These are phyloP conservation scores for Chirona hameri DNA, from an alignment of 2,888 invertebrate genomes.

Conservation along the genomic window DNA sequence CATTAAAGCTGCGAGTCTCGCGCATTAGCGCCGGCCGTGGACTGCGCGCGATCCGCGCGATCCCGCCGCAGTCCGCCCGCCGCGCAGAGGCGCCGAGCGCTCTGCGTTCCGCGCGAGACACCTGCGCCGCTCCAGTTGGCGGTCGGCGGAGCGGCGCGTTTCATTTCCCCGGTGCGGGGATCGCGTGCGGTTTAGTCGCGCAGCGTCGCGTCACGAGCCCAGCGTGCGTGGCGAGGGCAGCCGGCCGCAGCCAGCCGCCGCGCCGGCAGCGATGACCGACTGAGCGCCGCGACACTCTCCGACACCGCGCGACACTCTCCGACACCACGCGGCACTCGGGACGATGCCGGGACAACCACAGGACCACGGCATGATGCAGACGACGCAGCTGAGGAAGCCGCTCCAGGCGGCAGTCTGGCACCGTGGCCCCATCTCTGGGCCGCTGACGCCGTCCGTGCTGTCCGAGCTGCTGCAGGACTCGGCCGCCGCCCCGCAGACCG, in stretches of 20 bases:
- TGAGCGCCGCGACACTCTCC: neutral
- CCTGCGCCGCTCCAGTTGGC: neutral
- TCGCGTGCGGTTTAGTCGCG: neutral
- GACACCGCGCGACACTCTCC: neutral
- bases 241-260: neutral
- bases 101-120: neutral
- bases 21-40: neutral
- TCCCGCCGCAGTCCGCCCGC: neutral
- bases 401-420: neutral
- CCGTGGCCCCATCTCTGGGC: neutral
- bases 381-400: neutral
- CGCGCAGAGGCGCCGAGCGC: neutral
- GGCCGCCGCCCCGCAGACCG: neutral
- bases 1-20: neutral
- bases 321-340: neutral
- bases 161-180: neutral
- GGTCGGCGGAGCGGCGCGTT: neutral
- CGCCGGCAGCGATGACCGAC: neutral
- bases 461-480: neutral
- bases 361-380: neutral
- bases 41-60: neutral
- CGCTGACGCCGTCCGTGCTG: neutral
- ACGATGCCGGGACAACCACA: no score
- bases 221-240: neutral
- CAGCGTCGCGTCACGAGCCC: neutral